Base-by-base conservation (phyloP, 2,888 invertebrate species). In the Clitarchus hookeri region DNA sequence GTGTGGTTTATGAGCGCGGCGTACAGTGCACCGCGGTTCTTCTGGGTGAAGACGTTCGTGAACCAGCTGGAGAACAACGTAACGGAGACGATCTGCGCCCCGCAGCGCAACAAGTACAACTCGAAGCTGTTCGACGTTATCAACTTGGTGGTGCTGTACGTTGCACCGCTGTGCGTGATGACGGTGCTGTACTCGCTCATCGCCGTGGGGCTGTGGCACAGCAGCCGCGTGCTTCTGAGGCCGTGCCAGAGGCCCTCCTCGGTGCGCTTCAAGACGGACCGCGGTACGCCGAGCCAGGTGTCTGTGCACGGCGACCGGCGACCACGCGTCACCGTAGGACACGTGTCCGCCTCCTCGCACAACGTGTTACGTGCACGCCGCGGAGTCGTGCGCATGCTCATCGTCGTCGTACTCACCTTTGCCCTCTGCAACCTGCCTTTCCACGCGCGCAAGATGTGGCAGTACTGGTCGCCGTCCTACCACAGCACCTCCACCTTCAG, bases 371-470 rank as follows among this genome's bases (percentile, higher is more conserved):
- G 95, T 85, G 96, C 97, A 44, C 93, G 97, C 27, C 94, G 96
- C 54, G 96, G 97, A 84, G 98, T 98, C 84, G 97, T 98, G 89
- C 95, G 97, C 88, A 96, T 98, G 95, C 93, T 98, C 89, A 96
- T 98, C 88, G 95, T 96, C 48, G 96, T 98, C 84, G 97, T 98
- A 84, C 93, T 96, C 88, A 96, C 97, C 85, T 98, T 98, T 91
- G 97, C 97, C 25, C 90, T 97, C 77, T 97, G 98, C 92, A 97
- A 98, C 91, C 92, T 98, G 88, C 98, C 98, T 0, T 96, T 96
- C 92, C 98, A 98, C 92, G 96, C 96, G 0, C 93, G 97, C 77
- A 97, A 97, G 91, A 94, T 97, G 93, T 97, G 97, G 96, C 96
- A 96, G 90, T 96, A 96, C 91, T 97, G 96, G 96, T 94, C 94